These are phyloP conservation scores for Tachycineta bicolor DNA, from an alignment of 2,113 vertebrate genomes.

Conservation along the genomic window DNA sequence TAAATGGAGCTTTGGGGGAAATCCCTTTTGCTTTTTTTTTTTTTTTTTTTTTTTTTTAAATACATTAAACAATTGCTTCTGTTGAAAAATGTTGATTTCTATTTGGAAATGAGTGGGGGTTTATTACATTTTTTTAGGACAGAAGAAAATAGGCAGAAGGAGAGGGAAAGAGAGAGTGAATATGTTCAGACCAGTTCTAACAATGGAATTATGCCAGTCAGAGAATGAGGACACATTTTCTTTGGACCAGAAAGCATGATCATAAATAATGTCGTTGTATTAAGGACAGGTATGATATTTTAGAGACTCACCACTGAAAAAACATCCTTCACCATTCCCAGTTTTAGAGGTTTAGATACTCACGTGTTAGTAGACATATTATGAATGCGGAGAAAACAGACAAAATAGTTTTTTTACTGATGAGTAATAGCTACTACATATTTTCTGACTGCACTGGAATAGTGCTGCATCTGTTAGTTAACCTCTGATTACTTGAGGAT, in stretches of 20 bases:
- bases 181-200: background rate
- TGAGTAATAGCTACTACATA: background rate
- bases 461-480: slow-evolving; percentile 15
- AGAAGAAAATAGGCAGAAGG: background rate
- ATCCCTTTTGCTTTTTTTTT: fast-evolving
- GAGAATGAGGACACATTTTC: background rate
- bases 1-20: background rate
- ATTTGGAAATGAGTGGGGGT: fast-evolving
- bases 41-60: background rate
- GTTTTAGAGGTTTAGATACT: background rate
- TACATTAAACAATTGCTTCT: background rate
- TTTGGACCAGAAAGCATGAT: background rate
- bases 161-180: background rate
- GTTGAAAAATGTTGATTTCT: background rate
- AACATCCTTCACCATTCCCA: background rate
- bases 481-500: slow-evolving; percentile 10
- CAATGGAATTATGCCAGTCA: background rate
- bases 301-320: background rate
- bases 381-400: background rate
- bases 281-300: background rate
- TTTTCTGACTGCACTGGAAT: background rate
- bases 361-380: background rate
- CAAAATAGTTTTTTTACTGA: background rate
- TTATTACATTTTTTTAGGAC: background rate
- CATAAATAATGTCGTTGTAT: background rate